Evolutionary conservation across 2,888 invertebrate species (phyloP).

Genomic region (Charanyca ferruginea): DNA sequence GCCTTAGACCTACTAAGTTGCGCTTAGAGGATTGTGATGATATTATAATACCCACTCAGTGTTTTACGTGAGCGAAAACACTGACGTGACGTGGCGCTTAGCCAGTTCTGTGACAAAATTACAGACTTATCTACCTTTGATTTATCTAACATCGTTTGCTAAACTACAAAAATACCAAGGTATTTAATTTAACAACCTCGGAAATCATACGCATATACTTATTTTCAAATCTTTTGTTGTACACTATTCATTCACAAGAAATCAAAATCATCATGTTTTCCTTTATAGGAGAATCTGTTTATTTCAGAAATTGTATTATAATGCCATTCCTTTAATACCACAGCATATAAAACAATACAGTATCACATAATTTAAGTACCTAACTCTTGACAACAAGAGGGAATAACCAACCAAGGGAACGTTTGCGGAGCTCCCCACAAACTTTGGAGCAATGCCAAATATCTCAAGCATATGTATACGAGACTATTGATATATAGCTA

Average conservation of each 20-base stretch:
- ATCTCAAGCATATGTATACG: conserved; percentile 72
- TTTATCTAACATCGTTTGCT: too few relatives aligned
- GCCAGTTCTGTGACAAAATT: too few relatives aligned
- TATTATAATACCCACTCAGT: too few relatives aligned
- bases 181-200: not conserved
- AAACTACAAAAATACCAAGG: too few relatives aligned
- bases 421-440: conserved; percentile 75
- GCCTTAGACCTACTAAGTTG: too few relatives aligned
- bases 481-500: conserved; percentile 63
- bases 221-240: too few relatives aligned
- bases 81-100: too few relatives aligned
- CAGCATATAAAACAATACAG: conserved; percentile 67
- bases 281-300: conserved; percentile 4
- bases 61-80: too few relatives aligned
- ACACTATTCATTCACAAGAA: not conserved
- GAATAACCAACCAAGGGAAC: conserved; percentile 77
- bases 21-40: too few relatives aligned
- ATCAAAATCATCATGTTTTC: conserved; percentile 2
- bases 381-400: conserved; percentile 77
- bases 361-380: conserved; percentile 78
- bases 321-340: conserved; percentile 22
- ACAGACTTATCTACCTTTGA: too few relatives aligned
- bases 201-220: not conserved
- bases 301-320: not conserved
- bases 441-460: conserved; percentile 81